Evolutionary conservation across 2,888 invertebrate genomes (phyloP).

Genomic region (Piscicola geometra): DNA sequence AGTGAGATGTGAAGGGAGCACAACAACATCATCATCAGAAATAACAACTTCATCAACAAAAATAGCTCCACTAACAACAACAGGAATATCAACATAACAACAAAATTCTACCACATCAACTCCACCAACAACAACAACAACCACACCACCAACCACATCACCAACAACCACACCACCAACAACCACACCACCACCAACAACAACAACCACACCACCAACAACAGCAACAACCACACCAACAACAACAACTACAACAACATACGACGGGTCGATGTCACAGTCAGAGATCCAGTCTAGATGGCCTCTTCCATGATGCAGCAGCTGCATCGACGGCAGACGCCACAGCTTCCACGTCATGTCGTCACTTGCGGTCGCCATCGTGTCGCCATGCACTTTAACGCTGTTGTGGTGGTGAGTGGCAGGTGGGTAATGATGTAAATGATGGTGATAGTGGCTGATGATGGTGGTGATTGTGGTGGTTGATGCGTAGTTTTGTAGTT

Average conservation of each 20-base stretch:
- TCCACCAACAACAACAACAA: too few species aligned
- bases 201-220: neutral
- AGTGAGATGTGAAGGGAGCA: too few species aligned
- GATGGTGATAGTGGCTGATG: neutral
- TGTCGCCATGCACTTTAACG: conserved; percentile 53
- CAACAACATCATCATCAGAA: too few species aligned
- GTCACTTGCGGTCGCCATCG: conserved; percentile 54
- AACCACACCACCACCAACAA: neutral
- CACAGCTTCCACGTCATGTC: conserved; percentile 57
- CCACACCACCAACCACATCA: too few species aligned
- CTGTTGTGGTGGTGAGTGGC: too few species aligned
- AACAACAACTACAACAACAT: conserved; percentile 42
- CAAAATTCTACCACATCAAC: too few species aligned
- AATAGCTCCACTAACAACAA: too few species aligned
- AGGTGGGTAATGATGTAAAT: neutral
- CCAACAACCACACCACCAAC: neutral
- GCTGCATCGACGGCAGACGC: conserved; percentile 56
- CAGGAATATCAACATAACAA: too few species aligned
- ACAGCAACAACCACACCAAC: neutral
- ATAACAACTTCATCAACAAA: too few species aligned
- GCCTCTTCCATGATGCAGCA: conserved; percentile 49
- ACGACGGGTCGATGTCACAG: conserved; percentile 56
- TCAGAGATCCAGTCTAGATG: conserved; percentile 56
- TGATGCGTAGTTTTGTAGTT: too few species aligned
- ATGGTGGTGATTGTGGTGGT: too few species aligned